Conservation (phyloP, 2,797 vertebrate species). For the Lacerta agilis region DNA sequence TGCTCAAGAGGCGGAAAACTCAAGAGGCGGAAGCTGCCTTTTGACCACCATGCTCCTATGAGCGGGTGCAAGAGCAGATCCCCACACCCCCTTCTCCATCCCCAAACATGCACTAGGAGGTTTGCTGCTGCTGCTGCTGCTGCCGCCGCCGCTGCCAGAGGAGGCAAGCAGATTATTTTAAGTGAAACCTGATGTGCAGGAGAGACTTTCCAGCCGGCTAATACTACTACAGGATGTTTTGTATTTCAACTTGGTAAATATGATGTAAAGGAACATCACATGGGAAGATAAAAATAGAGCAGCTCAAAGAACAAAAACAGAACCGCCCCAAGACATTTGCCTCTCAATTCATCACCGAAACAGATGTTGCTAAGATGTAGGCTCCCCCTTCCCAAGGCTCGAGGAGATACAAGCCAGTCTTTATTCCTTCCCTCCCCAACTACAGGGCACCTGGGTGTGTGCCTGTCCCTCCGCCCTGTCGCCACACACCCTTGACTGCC, state of each 20-base stretch:
- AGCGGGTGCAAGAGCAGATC: too few relatives aligned
- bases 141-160: not conserved
- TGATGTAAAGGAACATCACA: slow-evolving; percentile 51
- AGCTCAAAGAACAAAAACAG: slow-evolving; percentile 47
- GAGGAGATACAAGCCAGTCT: slow-evolving; percentile 16
- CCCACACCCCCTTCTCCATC: too few relatives aligned
- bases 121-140: slow-evolving; percentile 22
- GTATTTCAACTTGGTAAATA: slow-evolving; percentile 72
- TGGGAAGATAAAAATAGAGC: slow-evolving; percentile 78
- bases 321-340: slow-evolving; percentile 14
- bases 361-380: slow-evolving; percentile 66
- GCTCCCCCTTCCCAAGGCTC: slow-evolving; percentile 35
- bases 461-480: too few relatives aligned
- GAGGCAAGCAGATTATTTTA: slow-evolving; percentile 55
- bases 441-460: not conserved
- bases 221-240: slow-evolving; percentile 73
- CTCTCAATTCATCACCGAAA: slow-evolving; percentile 65
- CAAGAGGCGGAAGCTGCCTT: too few relatives aligned
- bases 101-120: too few relatives aligned
- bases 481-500: not conserved
- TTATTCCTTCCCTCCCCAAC: not conserved
- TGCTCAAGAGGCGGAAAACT: too few relatives aligned
- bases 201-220: slow-evolving; percentile 59
- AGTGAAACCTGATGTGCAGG: slow-evolving; percentile 64
- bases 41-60: too few relatives aligned